Evolutionary conservation across 2,888 invertebrate genomes (phyloP).

Genomic region (Biston betularia): DNA sequence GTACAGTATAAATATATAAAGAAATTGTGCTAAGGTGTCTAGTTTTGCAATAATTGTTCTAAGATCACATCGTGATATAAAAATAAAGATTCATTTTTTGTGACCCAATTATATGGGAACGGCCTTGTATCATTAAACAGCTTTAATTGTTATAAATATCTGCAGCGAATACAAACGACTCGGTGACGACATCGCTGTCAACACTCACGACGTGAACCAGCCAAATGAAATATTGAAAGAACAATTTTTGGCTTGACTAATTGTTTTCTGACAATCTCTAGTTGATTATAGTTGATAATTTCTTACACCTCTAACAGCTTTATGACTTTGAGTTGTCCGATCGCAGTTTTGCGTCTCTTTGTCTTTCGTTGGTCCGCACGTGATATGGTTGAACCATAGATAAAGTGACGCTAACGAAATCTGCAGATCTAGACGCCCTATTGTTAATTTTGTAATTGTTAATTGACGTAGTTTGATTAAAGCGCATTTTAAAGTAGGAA

Average conservation of each 20-base stretch:
- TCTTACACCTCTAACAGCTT: background rate
- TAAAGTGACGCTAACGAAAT: too few relatives aligned
- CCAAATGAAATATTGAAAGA: constrained; percentile 50
- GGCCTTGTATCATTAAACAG: constrained; percentile 29
- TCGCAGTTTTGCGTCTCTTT: too few relatives aligned
- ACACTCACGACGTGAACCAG: constrained; percentile 37
- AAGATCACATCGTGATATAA: background rate
- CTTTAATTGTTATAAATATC: constrained; percentile 37
- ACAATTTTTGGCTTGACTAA: constrained; percentile 28
- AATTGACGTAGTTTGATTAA: too few relatives aligned
- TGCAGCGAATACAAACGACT: constrained; percentile 42
- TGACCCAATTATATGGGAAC: constrained; percentile 26
- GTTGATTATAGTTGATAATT: background rate
- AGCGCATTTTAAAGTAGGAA: too few relatives aligned
- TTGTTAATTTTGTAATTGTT: too few relatives aligned
- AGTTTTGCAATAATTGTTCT: background rate
- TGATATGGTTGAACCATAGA: too few relatives aligned
- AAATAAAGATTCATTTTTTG: constrained; percentile 7
- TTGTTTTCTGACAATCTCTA: constrained; percentile 23
- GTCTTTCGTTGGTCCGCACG: too few relatives aligned
- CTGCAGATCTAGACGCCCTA: too few relatives aligned
- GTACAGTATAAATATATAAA: too few relatives aligned
- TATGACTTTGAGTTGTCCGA: background rate
- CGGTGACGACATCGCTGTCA: constrained; percentile 51
- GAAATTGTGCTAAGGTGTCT: background rate